phyloP scores from a whole-genome alignment of 2,113 vertebrate species.

The Vicugna pacos region DNA sequence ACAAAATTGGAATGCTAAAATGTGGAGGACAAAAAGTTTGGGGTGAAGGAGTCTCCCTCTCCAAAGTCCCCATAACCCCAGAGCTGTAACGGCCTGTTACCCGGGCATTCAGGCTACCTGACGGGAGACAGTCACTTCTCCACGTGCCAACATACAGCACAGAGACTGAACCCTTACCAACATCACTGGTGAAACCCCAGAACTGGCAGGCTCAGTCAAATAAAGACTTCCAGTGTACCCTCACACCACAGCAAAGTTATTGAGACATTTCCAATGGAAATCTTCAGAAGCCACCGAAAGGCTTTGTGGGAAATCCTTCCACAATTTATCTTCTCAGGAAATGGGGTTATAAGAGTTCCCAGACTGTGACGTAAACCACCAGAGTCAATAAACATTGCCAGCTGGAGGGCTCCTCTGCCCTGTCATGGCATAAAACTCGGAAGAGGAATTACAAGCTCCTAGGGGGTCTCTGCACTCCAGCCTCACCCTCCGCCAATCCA shows the following conservation, averaged over 20 bases:
- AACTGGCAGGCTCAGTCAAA: not conserved
- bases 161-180: not conserved
- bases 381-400: not conserved
- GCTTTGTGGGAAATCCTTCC: not conserved
- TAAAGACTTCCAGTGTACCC: not conserved
- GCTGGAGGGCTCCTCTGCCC: not conserved
- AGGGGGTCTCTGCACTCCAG: not conserved
- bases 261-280: not conserved
- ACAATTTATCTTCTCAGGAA: not conserved
- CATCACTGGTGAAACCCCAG: not conserved
- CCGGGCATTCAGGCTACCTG: not conserved
- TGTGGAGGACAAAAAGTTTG: not conserved
- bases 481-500: not conserved
- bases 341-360: not conserved
- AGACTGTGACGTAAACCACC: not conserved
- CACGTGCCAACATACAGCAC: not conserved
- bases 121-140: not conserved
- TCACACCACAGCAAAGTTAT: not conserved
- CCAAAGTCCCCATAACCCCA: not conserved
- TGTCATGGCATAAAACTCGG: not conserved
- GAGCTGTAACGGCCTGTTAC: not conserved
- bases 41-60: not conserved
- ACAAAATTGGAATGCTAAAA: not conserved
- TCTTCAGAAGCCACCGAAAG: not conserved
- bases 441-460: not conserved